Evolutionary conservation across 1,140 invertebrate genomes (phyloP), one percentile per base, ranked within the genome.

Genomic region (Saccostrea glomerata): DNA sequence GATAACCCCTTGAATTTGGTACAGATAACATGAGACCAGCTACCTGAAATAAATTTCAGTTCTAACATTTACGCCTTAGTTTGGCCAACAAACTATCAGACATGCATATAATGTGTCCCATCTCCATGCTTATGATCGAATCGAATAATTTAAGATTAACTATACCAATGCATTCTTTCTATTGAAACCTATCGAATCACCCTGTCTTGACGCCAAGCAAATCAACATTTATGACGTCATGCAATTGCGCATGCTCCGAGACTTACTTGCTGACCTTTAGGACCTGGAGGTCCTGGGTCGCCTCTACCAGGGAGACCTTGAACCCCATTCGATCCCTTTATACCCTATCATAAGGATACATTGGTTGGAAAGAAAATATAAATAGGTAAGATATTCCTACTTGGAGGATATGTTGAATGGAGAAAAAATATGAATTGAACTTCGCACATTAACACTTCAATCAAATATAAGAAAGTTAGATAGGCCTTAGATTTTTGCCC

Each of bases 261-360:
- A 36, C 82, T 85, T 84, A 85, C 87, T 73, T 84, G 87, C 55
- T 36, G 60, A 40, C 90, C 90, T 23, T 88, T 86, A 60, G 70
- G 82, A 36, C 90, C 90, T 60, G 66, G 77, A 30, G 85, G 86
- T n/a, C 88, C 90, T 30, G 63, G 56, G 25, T 58, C 25, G 15
- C 88, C 87, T 70, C 82, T 88, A 54, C 70, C 58, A 20, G 82
- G 56, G 15, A 20, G 84, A 9, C 47, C 85, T 63, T 84, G 55
- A 77, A 25, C 86, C 87, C 60, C 85, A 2, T 36, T 63, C 20
- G 40, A 30, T 20, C 82, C 23, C 56, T 86, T 82, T 73, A 82
- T 47, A 15, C 66, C 30, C 25, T 54, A 54, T 84, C 89, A 54
- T 20, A 23, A 82, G 23, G 36, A 36, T 47, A n/a, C n/a, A 20